A percentile compares a stretch with the other conserved stretches of the same genome.
Conservation (phyloP, 1,140 invertebrate genomes). For the Portunus trituberculatus region DNA sequence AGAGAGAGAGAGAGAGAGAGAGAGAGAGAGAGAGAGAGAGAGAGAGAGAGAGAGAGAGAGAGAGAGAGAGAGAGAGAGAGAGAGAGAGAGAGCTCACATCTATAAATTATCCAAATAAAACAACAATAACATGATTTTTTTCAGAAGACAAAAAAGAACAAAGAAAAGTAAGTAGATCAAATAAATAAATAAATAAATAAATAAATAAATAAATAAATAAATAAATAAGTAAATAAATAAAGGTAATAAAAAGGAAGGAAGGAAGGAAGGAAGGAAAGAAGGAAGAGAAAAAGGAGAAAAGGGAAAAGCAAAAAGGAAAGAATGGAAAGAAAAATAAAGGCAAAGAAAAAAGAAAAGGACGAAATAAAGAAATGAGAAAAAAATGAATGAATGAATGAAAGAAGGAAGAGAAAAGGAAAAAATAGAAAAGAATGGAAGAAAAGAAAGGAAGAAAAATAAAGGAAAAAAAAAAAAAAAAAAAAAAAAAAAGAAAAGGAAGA, state of each 20-base stretch:
- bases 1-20: background rate
- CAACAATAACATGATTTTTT: too few relatives aligned
- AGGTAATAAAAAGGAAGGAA: background rate
- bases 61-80: background rate
- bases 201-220: background rate
- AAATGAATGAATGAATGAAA: too few relatives aligned
- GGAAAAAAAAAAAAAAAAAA: too few relatives aligned
- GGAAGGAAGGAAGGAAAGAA: background rate
- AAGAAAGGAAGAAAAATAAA: background rate
- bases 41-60: too few relatives aligned
- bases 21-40: background rate
- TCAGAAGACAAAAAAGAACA: too few relatives aligned
- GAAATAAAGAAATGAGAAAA: too few relatives aligned
- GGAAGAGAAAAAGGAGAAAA: background rate
- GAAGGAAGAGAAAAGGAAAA: background rate
- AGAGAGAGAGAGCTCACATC: background rate
- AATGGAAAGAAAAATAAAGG: background rate
- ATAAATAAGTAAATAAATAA: background rate
- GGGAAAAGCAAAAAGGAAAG: background rate
- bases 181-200: background rate
- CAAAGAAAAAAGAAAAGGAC: background rate
- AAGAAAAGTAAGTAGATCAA: background rate
- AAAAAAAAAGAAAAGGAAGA: too few relatives aligned
- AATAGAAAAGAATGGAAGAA: background rate
- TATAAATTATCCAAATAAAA: too few relatives aligned